Percentiles rank a stretch among this genome's conserved stretches.
These are phyloP conservation scores for Octodonta nipae DNA, from an alignment of 2,888 invertebrate genomes.

Conservation along the genomic window DNA sequence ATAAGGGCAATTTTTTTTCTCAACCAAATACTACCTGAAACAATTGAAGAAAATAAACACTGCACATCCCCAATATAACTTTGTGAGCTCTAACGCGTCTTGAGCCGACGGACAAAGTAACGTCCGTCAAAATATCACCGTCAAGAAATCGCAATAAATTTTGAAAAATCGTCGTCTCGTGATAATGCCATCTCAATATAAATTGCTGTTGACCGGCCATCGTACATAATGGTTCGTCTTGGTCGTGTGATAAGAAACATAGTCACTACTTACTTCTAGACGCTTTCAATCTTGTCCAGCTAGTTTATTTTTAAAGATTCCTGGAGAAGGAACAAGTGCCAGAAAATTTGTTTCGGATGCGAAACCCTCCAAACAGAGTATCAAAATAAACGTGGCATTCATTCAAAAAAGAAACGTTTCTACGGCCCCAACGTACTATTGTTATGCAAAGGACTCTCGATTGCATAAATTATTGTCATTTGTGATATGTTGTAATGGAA, in stretches of 20 bases:
- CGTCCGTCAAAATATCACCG: constrained; percentile 71
- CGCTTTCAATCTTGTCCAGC: constrained; percentile 31
- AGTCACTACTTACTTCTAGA: too few relatives aligned
- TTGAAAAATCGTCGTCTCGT: constrained; percentile 45
- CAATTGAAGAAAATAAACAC: constrained; percentile 77
- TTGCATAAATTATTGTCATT: too few relatives aligned
- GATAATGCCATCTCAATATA: constrained; percentile 34
- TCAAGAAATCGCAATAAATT: constrained; percentile 65
- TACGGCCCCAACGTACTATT: too few relatives aligned
- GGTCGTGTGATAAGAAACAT: constrained; percentile 20
- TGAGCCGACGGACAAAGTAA: constrained; percentile 74
- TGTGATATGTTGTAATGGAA: too few relatives aligned
- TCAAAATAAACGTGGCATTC: too few relatives aligned
- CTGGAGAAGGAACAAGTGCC: constrained; percentile 36
- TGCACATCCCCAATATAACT: constrained; percentile 77
- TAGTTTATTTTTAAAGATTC: constrained; percentile 31
- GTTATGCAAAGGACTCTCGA: too few relatives aligned
- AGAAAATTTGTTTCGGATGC: constrained; percentile 26
- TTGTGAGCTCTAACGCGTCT: constrained; percentile 74
- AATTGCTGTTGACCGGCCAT: constrained; percentile 29
- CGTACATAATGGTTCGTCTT: too few relatives aligned
- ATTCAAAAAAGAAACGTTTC: too few relatives aligned
- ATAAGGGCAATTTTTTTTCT: too few relatives aligned
- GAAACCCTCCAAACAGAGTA: too few relatives aligned
- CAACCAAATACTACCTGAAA: constrained; percentile 76